Conservation (phyloP, 2,888 invertebrate species). For the Sinhomidia bicolor region DNA sequence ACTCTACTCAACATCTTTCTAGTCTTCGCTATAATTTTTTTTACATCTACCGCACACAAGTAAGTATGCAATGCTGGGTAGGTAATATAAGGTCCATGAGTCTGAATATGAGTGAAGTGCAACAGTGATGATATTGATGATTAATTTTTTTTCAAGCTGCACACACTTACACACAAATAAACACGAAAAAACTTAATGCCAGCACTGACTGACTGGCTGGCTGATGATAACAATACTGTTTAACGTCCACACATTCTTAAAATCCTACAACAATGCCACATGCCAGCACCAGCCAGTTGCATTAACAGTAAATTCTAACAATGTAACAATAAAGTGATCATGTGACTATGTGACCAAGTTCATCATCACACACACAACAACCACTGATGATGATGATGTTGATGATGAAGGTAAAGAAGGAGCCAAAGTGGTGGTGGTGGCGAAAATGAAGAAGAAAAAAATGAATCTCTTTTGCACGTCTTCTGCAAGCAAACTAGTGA, state of each 20-base stretch:
- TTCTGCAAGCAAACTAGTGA: background rate
- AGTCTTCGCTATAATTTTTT: constrained; percentile 1
- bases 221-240: constrained; percentile 24
- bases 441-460: background rate
- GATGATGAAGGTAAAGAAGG: background rate
- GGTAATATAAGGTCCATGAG: constrained; percentile 34
- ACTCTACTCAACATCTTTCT: background rate
- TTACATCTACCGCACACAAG: background rate
- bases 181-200: constrained; percentile 1
- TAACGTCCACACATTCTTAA: constrained; percentile 21
- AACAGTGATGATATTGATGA: background rate
- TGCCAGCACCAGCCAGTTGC: constrained; percentile 46
- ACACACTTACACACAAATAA: constrained; percentile 1
- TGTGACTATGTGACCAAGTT: constrained; percentile 51
- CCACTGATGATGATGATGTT: background rate
- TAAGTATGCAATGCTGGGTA: background rate
- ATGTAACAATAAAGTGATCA: constrained; percentile 35
- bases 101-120: too few relatives aligned
- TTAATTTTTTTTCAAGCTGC: constrained; percentile 17
- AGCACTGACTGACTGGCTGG: background rate
- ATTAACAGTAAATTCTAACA: constrained; percentile 64
- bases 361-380: constrained; percentile 6
- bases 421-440: background rate
- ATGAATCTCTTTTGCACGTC: background rate
- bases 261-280: constrained; percentile 64